Base-by-base conservation (phyloP, 2,888 invertebrate genomes). In the Trisateles emortualis region DNA sequence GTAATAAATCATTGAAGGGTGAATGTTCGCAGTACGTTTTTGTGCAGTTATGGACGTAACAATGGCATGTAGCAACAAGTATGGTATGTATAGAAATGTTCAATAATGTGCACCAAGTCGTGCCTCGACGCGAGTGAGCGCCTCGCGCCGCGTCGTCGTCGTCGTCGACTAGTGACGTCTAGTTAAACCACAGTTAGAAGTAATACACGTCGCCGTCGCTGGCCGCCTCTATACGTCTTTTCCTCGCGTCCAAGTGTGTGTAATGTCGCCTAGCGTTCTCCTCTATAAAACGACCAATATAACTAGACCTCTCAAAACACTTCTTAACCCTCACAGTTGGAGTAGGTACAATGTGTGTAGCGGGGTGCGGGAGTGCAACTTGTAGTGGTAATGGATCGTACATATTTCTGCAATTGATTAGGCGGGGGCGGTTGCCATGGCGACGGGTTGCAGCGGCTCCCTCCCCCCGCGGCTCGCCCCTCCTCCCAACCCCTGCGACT, bases 361-460 rank as follows among this genome's bases (percentile, higher is more conserved):
- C 64, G 79, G 64, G 75, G 74, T 17, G 60, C 14, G 44, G 58
- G 9, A 59, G 82, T 3, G 57, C 86, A 14, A 9, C 46, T 56
- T 73, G 52, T 11, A 52, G 39, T 79, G 89, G 90, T 84, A 76
- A 86, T 84, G 81, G 86, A 59, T 81, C 86, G 88, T 92, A 92
- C 92, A 93, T 93, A 92, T 92, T 92, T 92, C 92, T 93, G 92
- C 92, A 93, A 92, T 93, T 92, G 92, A 92, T 93, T 93, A 92
- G 92, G 87, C 89, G 89, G 90, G 92, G 90, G 86, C 87, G 90
- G 92, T 92, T 81, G 86, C 85, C 84, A 90, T 91, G 87, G 83
- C 76, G 76, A 90, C 90, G 75, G 74, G 81, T 81, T 81, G 75
- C 72, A 76, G 45, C 64, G 67, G 59, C 58, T 61, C 32, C 56